Conservation (phyloP, 2,113 vertebrate species). For the Osmerus mordax region DNA sequence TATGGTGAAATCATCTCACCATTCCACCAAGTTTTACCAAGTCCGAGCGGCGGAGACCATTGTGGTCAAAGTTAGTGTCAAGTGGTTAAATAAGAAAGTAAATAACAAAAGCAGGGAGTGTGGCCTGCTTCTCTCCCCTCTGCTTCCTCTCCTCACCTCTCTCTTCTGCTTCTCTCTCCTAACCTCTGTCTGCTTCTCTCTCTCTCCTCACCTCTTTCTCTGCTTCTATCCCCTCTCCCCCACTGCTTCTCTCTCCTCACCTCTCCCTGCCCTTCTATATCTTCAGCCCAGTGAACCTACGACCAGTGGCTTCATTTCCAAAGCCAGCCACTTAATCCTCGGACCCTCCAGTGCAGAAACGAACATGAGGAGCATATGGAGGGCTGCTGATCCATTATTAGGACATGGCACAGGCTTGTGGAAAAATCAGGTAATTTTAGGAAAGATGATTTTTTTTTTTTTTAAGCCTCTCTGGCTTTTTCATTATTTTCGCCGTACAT, state of each 20-base stretch:
- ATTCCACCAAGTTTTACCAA: too few relatives aligned
- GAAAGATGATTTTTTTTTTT: constrained; percentile 45
- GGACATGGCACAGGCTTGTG: constrained; percentile 49
- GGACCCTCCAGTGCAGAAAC: constrained; percentile 63
- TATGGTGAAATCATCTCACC: too few relatives aligned
- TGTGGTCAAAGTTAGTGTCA: neutral
- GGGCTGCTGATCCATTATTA: constrained; percentile 62
- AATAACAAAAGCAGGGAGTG: constrained; percentile 27
- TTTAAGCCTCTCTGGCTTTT: constrained; percentile 49
- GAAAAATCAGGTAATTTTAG: constrained; percentile 58
- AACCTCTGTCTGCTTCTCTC: too few relatives aligned
- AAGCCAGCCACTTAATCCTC: constrained; percentile 62
- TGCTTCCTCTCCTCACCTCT: neutral
- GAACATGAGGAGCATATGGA: constrained; percentile 55
- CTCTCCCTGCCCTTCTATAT: constrained; percentile 22
- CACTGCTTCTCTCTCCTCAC: neutral
- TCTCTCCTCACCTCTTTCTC: neutral
- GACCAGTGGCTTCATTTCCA: constrained; percentile 64
- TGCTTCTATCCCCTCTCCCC: too few relatives aligned
- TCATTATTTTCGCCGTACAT: constrained; percentile 53
- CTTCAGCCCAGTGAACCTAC: constrained; percentile 44
- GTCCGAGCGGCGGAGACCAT: too few relatives aligned
- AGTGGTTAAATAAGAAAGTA: constrained; percentile 8
- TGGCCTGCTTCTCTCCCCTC: neutral
- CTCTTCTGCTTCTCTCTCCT: too few relatives aligned